Conservation (phyloP, 37 sponge, comb jelly and placozoan genomes). For the Axinella damicornis region DNA sequence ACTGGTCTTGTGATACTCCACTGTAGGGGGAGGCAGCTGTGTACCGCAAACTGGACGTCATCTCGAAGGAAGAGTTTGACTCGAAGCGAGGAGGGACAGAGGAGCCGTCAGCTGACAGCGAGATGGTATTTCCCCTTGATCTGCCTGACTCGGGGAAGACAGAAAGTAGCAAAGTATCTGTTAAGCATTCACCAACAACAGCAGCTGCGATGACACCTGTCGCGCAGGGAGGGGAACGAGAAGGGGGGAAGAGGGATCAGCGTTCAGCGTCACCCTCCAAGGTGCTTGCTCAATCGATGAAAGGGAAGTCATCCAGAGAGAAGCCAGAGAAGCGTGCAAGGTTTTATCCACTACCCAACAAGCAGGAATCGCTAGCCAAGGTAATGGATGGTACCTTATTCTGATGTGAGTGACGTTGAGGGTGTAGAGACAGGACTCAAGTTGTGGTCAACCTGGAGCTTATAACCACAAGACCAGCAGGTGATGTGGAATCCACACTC, state of each 20-base stretch:
- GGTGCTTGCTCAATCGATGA: neutral
- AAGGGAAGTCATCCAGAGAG: neutral
- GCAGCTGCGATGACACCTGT: neutral
- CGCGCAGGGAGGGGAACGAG: neutral
- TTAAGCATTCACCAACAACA: neutral
- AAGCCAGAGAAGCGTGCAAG: slow-evolving; percentile 53
- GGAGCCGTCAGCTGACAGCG: slow-evolving; percentile 9
- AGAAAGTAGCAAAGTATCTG: no score
- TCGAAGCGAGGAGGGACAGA: slow-evolving; percentile 40
- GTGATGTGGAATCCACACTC: no score
- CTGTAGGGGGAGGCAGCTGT: no score
- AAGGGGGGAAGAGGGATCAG: neutral
- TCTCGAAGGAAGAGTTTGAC: slow-evolving; percentile 83
- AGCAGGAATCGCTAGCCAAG: slow-evolving; percentile 41
- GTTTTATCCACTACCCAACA: slow-evolving; percentile 84
- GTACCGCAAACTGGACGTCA: slow-evolving; percentile 67
- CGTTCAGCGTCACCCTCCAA: neutral
- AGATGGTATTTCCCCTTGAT: slow-evolving; percentile 35
- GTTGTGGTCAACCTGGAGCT: no score
- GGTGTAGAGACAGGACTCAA: no score
- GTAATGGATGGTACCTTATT: neutral
- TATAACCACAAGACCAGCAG: no score
- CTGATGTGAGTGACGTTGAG: no score
- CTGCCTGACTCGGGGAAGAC: slow-evolving; percentile 4
- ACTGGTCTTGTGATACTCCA: no score